phyloP scores from a whole-genome alignment of 2,113 vertebrate species.

The Apteryx mantelli region DNA sequence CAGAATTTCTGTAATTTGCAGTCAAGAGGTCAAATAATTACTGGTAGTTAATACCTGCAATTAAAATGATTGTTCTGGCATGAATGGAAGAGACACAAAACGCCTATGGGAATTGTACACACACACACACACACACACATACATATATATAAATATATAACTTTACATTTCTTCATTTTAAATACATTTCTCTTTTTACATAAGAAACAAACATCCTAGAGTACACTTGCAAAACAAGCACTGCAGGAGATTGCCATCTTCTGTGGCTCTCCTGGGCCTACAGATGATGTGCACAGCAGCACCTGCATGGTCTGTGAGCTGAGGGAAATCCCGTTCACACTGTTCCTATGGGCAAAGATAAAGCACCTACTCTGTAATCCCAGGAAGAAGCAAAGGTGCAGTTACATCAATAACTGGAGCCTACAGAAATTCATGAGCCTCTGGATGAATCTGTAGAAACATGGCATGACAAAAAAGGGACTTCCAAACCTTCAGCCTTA shows the following conservation, averaged over 20 bases:
- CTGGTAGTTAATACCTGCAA: neutral
- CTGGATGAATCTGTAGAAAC: neutral
- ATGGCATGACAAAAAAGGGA: neutral
- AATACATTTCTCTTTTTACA: neutral
- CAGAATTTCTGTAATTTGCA: constrained; percentile 11
- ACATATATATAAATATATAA: constrained; percentile 14
- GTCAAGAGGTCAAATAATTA: neutral
- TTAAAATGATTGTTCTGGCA: constrained; percentile 2
- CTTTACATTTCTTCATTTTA: neutral
- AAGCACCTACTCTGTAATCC: neutral
- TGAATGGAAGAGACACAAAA: neutral
- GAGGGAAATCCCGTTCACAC: neutral
- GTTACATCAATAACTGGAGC: neutral
- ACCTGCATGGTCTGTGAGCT: neutral
- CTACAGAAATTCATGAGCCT: neutral
- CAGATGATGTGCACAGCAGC: neutral
- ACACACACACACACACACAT: too few species aligned
- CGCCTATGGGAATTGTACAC: neutral
- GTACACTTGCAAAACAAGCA: neutral
- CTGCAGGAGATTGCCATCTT: neutral
- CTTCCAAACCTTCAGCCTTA: neutral
- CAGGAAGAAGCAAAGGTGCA: neutral
- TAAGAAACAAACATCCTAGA: neutral
- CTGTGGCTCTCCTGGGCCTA: neutral
- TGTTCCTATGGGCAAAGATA: neutral